phyloP scores from a whole-genome alignment of 23 tunicate genomes.

The Halocynthia roretzi region DNA sequence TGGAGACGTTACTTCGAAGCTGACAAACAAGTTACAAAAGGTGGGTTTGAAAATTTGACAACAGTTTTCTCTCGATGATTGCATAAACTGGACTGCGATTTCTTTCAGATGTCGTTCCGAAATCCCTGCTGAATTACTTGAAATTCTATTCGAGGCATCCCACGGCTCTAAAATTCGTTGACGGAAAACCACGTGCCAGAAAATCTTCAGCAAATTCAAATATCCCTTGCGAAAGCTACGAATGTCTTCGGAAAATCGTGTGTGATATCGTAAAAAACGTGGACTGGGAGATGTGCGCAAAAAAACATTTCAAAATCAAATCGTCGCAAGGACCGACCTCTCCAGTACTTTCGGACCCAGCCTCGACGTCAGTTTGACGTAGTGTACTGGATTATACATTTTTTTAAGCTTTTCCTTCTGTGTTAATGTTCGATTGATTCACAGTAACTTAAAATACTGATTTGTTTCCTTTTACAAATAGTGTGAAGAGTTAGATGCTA shows the following conservation, averaged over 20 bases:
- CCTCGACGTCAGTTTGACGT: no score
- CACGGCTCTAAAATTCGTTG: no score
- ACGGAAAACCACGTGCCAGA: no score
- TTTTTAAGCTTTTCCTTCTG: no score
- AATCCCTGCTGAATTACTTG: background rate
- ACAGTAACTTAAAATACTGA: no score
- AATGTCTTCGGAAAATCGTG: background rate
- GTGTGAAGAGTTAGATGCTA: no score
- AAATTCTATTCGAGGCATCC: background rate
- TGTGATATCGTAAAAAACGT: constrained; percentile 2
- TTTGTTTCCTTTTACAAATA: no score
- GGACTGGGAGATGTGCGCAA: background rate
- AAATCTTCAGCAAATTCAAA: background rate
- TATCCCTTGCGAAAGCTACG: background rate
- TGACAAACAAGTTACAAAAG: background rate
- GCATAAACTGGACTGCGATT: background rate
- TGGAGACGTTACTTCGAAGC: constrained; percentile 26
- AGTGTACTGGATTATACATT: no score
- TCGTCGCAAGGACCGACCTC: no score
- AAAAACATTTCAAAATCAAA: background rate
- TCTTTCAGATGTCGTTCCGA: background rate
- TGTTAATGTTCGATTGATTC: no score
- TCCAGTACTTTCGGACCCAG: no score
- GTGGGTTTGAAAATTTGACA: background rate
- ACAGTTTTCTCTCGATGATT: background rate